Conservation (phyloP, 2,113 vertebrate genomes). For the Coptodon rendalli region DNA sequence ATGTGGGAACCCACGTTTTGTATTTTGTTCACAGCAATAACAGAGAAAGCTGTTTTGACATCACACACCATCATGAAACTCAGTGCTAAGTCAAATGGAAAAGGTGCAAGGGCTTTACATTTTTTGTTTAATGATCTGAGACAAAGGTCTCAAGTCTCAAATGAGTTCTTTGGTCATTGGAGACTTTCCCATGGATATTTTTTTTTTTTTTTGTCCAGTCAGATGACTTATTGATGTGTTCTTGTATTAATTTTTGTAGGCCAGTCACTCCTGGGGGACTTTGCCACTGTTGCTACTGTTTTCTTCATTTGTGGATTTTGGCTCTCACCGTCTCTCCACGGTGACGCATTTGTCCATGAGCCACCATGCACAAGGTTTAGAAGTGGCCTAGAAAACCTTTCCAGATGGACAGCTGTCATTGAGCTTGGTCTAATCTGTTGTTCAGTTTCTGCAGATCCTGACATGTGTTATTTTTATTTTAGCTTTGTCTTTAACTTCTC, state of each 20-base stretch:
- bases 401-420: neutral
- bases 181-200: neutral
- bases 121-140: neutral
- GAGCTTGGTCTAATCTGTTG: neutral
- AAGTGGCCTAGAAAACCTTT: neutral
- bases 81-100: neutral
- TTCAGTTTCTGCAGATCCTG: neutral
- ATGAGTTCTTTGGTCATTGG: neutral
- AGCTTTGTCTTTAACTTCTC: neutral
- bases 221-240: neutral
- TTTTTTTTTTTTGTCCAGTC: neutral
- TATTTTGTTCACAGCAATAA: constrained; percentile 39
- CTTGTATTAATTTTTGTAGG: neutral
- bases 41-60: constrained; percentile 48
- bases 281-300: neutral
- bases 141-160: neutral
- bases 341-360: neutral
- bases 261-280: neutral
- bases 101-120: neutral
- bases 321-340: neutral
- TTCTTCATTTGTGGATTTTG: neutral
- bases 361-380: neutral
- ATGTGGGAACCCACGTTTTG: neutral
- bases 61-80: constrained; percentile 54
- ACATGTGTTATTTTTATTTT: neutral